phyloP scores from a whole-genome alignment of 1,140 invertebrate genomes.

The Solen grandis region DNA sequence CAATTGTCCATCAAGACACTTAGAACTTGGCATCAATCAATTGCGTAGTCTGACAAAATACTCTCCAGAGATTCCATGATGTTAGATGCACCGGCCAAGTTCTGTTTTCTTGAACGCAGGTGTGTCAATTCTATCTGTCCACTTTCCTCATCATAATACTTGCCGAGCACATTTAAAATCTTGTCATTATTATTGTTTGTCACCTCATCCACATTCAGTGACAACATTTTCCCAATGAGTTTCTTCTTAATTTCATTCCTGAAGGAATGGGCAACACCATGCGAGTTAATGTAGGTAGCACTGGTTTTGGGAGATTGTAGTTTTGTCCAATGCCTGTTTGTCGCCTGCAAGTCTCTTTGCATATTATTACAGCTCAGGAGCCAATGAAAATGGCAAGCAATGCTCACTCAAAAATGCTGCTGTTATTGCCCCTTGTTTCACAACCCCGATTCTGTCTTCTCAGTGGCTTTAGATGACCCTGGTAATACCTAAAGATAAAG shows the following conservation, averaged over 20 bases:
- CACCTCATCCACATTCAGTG: conserved; percentile 54
- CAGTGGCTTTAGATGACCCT: conserved; percentile 1
- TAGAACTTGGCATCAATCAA: conserved; percentile 35
- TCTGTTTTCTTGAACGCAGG: conserved; percentile 28
- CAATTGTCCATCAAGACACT: conserved; percentile 50
- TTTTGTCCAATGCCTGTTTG: conserved; percentile 40
- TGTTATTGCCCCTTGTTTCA: not conserved
- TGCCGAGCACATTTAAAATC: conserved; percentile 42
- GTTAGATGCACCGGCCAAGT: conserved; percentile 11
- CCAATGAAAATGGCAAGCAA: conserved; percentile 13
- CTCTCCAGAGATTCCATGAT: conserved; percentile 17
- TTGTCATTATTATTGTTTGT: conserved; percentile 56
- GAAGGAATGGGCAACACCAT: conserved; percentile 28
- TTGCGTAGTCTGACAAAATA: conserved; percentile 10
- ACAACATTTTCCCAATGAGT: conserved; percentile 28
- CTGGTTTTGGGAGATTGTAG: conserved; percentile 23
- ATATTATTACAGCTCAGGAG: conserved; percentile 13
- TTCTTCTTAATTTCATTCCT: conserved; percentile 43
- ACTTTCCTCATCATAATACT: conserved; percentile 41
- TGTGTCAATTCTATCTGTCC: conserved; percentile 10
- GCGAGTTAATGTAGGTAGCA: conserved; percentile 36
- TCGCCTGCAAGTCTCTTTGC: conserved; percentile 11
- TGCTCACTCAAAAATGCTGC: conserved; percentile 26
- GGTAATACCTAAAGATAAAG: conserved; percentile 21
- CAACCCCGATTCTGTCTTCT: conserved; percentile 17